Evolutionary conservation across 2,797 vertebrate species (phyloP), one percentile per base, ranked within the genome.

Genomic region (Bradypus variegatus): DNA sequence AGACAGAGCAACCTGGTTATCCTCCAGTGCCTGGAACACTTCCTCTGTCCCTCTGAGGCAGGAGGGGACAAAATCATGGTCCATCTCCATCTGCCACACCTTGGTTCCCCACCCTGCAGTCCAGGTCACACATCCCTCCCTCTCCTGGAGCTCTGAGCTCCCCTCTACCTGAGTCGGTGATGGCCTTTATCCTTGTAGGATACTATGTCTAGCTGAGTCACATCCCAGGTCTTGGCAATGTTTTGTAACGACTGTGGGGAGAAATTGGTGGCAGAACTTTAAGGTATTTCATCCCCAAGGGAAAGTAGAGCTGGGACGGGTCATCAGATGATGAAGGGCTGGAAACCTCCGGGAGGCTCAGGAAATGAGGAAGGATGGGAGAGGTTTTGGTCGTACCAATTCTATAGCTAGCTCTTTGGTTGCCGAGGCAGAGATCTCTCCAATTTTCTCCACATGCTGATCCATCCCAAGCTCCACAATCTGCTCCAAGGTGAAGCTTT

Each of bases 371-470:
- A 18, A 31, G 19, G 4, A 10, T 5, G n/a, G 72, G 13, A 50
- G 11, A 50, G 60, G 38, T 53, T 1, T 3, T 58, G 23, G 38
- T 21, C 77, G 5, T 96, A 99, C 98, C 98, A 98, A 95, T 92
- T 99, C 98, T 62, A 99, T 98, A 76, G 97, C 97, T 95, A 99
- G 97, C 95, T 99, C 98, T 95, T 98, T 98, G 96, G 97, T 98
- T 90, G 98, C 98, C 0, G 98, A 98, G 48, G 96, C 98, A 21
- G 98, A 98, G 79, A 99, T 98, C 92, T 98, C 98, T 18, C 70
- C 95, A 91, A 99, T 98, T 89, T 96, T 97, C 31, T 98, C 98
- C 21, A 97, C 95, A 0, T 98, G 97, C 91, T 97, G 97, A 94
- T 98, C 98, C 91, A 99, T 96, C 2, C 97, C 97, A 65, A 98